Conservation (phyloP, 2,888 invertebrate species). For the Pasiphila rectangulata region DNA sequence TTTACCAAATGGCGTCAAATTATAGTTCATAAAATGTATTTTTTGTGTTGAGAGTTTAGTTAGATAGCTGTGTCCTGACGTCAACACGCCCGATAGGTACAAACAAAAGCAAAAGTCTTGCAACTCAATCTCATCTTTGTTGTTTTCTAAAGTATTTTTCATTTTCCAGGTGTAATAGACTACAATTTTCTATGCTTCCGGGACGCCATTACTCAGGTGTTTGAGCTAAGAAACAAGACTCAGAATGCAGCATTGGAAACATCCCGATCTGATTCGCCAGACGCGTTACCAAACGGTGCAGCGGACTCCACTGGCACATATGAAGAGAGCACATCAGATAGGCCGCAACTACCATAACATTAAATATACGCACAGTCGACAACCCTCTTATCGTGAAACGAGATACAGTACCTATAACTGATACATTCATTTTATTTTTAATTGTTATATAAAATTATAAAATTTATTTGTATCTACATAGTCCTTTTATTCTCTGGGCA, state of each 20-base stretch:
- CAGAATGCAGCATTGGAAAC: slow-evolving; percentile 65
- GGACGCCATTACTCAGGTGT: slow-evolving; percentile 97
- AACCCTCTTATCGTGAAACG: slow-evolving; percentile 1
- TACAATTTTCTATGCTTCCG: slow-evolving; percentile 99
- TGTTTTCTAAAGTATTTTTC: too few species aligned
- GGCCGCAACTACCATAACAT: slow-evolving; percentile 59
- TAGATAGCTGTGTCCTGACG: too few species aligned
- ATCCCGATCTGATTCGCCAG: slow-evolving; percentile 50
- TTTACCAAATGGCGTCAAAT: too few species aligned
- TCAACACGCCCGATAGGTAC: too few species aligned
- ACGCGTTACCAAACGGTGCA: slow-evolving; percentile 61
- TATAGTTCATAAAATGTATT: too few species aligned
- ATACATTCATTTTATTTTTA: slow-evolving; percentile 16
- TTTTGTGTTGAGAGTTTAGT: too few species aligned
- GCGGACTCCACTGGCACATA: slow-evolving; percentile 51
- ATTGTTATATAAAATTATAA: slow-evolving; percentile 14
- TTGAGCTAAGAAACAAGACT: slow-evolving; percentile 90
- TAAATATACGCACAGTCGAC: slow-evolving; percentile 15
- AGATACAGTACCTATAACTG: neutral
- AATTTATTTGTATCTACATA: slow-evolving; percentile 17
- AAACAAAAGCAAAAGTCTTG: too few species aligned
- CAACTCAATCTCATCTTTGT: too few species aligned
- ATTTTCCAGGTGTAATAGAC: slow-evolving; percentile 93
- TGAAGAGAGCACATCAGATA: slow-evolving; percentile 52
- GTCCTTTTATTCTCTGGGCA: neutral